These are phyloP conservation scores for Lytechinus pictus DNA, from an alignment of 35 echinoderm and acorn worm species.

Conservation along the genomic window DNA sequence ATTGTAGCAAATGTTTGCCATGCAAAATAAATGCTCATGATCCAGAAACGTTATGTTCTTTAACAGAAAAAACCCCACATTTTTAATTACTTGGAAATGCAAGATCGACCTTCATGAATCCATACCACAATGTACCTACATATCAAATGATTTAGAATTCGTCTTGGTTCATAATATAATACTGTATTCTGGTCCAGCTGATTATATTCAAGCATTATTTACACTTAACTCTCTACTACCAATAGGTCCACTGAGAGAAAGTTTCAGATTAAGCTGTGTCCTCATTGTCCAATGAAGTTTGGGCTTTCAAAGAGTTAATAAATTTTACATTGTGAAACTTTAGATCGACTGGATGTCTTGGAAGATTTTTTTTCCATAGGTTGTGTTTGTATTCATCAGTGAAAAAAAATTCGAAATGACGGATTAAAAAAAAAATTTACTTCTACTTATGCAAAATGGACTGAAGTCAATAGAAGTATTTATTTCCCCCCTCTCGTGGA, in stretches of 20 bases:
- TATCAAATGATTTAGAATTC: not conserved
- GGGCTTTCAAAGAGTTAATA: not conserved
- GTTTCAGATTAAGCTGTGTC: no score
- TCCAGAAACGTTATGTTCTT: not conserved
- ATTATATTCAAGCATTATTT: not conserved
- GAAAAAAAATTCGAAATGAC: no score
- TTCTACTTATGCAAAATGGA: no score
- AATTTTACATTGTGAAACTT: not conserved
- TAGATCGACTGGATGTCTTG: no score
- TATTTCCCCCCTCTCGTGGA: no score
- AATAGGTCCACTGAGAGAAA: no score
- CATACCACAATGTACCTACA: not conserved
- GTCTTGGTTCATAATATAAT: not conserved
- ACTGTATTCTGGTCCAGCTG: not conserved
- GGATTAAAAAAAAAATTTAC: no score
- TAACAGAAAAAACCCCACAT: not conserved
- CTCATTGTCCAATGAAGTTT: no score
- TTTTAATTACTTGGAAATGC: not conserved
- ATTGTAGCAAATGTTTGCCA: not conserved
- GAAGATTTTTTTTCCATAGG: no score
- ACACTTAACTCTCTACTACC: no score
- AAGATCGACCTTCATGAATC: not conserved
- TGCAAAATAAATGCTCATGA: not conserved
- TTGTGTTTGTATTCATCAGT: no score
- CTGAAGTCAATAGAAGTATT: no score